Base-by-base conservation (phyloP, 2,113 vertebrate species). In the Rhinopomastus cyanomelas region DNA sequence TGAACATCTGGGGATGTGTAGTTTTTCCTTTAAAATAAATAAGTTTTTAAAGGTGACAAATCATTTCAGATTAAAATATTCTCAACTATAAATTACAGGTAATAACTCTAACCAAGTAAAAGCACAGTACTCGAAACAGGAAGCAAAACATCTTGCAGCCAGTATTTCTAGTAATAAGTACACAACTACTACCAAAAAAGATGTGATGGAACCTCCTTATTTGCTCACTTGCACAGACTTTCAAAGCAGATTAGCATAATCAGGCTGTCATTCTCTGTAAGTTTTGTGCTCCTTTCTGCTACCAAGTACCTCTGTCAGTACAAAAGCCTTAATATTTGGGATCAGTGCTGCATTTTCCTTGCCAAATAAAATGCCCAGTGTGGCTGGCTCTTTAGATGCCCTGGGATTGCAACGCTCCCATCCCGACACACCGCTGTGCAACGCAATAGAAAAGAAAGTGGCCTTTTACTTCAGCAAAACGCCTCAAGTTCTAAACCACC, bases 251-350 rank as follows among this genome's bases (percentile, higher is more conserved):
- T 87, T 81, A 94, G 27, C 29, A 60, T 89, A 78, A 91, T 78
- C 32, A 65, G 77, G 56, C 51, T 80, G 51, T 78, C 93, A 92
- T 89, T 93, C 29, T 74, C 78, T 46, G 39, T 80, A 44, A 80
- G 75, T 79, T 93, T 94, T 85, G 34, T 85, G 34, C 53, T 93
- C 52, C 29, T 85, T 96, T 67, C 59, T 94, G 42, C 88, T 94
- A 62, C 48, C 30, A 82, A 88, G 68, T 89, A 83, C 52, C 76
- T 81, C 3, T 77, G 62, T n/a, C 72, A 91, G 61, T 59, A 77
- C 64, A 73, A 86, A 59, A 51, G 18, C 52, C 88, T 85, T 95
- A 78, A 49, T 87, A 49, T 88, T 87, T 81, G 13, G 49, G 71
- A 92, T 88, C 85, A 30, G 73, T 56, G 49, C 37, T 81, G 11